A percentile compares a stretch with the other conserved stretches of the same genome.
Evolutionary conservation across 2,113 vertebrate genomes (phyloP).

Genomic region (Eulacestoma nigropectus): DNA sequence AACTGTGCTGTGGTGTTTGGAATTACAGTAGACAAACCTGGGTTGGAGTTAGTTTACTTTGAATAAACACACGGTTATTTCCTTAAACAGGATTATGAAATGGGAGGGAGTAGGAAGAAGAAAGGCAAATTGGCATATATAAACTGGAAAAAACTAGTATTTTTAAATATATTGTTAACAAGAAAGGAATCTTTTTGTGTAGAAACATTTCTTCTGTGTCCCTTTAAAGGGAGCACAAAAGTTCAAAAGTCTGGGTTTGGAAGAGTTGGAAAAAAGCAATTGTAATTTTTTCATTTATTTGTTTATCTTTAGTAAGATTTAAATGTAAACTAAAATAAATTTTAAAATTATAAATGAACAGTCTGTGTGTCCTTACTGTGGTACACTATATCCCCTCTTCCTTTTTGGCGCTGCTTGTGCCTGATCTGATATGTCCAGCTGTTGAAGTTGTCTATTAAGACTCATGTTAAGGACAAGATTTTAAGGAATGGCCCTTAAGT

Average conservation of each 20-base stretch:
- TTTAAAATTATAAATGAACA: neutral
- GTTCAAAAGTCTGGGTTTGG: neutral
- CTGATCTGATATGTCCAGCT: neutral
- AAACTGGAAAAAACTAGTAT: neutral
- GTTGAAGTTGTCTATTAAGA: neutral
- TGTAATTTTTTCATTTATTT: neutral
- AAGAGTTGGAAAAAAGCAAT: neutral
- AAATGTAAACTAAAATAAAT: neutral
- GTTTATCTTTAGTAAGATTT: neutral
- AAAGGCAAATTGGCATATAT: neutral
- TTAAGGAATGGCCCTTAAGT: neutral
- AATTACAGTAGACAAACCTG: neutral
- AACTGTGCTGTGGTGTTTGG: neutral
- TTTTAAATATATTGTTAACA: neutral
- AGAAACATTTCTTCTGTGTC: neutral
- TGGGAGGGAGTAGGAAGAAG: neutral
- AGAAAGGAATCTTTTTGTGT: slow-evolving; percentile 11
- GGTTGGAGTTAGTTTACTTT: neutral
- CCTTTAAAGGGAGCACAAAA: neutral
- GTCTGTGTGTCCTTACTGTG: neutral
- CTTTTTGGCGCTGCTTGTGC: neutral
- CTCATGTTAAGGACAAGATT: neutral
- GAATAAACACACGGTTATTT: neutral
- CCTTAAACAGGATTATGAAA: neutral
- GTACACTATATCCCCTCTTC: neutral